Base-by-base conservation (phyloP, 2,797 vertebrate genomes). In the Hafferia zeledoni region DNA sequence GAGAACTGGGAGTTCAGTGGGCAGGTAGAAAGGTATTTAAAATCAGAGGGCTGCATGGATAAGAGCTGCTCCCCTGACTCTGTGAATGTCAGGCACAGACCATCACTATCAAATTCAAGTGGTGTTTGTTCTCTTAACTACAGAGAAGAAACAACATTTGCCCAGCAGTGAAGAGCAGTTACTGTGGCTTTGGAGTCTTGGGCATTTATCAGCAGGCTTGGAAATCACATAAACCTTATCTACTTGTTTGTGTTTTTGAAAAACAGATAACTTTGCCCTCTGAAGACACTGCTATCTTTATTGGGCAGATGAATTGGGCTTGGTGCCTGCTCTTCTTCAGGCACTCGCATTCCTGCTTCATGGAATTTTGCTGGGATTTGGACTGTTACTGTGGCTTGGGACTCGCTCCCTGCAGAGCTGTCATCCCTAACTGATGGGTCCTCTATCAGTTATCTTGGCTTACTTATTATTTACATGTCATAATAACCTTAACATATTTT, bases 231-330 rank as follows among this genome's bases (percentile, higher is more conserved):
- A 80, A 90, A 89, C 72, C 92, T 95, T 94, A 95, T 96, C 92
- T 90, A 56, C 56, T 74, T 84, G 86, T 93, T 95, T 92, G 89
- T 89, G 77, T 95, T 96, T 95, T 93, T 85, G 47, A 83, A 78
- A 95, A 93, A 75, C 89, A 95, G 93, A 94, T 79, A 94, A 83
- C 69, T 94, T 39, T 72, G 80, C 67, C 80, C 77, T 80, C 88
- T 95, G 85, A 96, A 96, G 94, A 94, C 86, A 69, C 80, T 84
- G 69, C 80, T 96, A 95, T 96, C 95, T 96, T 96, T 95, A 96
- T 70, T 81, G 70, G 91, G 83, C 47, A 94, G 83, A 90, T 67
- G 85, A 90, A 96, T 94, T 74, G 71, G 82, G 60, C 60, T 96
- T 14, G 1, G 79, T 96, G 94, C 82, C 94, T 96, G 94, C 82